Conservation (phyloP, 1,140 invertebrate genomes). For the Cataglyphis hispanica region DNA sequence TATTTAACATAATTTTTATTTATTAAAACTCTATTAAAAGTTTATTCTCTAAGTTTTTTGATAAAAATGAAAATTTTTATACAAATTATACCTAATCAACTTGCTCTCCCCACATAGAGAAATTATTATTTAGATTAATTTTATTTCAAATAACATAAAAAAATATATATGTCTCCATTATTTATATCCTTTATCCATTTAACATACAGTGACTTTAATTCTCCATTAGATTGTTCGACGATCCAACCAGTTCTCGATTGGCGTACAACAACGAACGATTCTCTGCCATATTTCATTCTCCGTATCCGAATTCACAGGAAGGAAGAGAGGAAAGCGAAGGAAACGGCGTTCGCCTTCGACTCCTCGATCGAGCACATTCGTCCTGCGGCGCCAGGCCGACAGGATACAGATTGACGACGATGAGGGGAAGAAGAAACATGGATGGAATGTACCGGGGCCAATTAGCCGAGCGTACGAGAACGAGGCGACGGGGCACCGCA, state of each 20-base stretch:
- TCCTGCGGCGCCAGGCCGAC: conserved; percentile 27
- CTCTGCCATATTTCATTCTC: conserved; percentile 40
- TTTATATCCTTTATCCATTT: background rate
- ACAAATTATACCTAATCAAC: background rate
- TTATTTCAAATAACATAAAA: background rate
- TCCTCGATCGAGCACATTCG: conserved; percentile 35
- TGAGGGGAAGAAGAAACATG: conserved; percentile 41
- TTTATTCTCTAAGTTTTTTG: background rate
- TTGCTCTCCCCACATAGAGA: background rate
- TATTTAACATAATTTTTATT: background rate
- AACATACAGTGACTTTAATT: background rate
- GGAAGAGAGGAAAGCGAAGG: background rate
- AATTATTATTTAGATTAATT: background rate
- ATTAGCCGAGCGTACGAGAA: conserved; percentile 47
- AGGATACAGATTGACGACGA: conserved; percentile 1
- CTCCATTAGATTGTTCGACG: background rate
- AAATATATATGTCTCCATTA: background rate
- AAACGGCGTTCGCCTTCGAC: background rate
- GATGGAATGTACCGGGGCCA: conserved; percentile 39
- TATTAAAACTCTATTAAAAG: background rate
- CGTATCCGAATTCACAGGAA: conserved; percentile 12
- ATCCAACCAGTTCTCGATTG: conserved; percentile 25
- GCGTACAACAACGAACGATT: conserved; percentile 26
- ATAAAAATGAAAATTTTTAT: conserved; percentile 6
- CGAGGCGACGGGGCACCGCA: conserved; percentile 44